These are phyloP conservation scores for Zoanthus sociatus DNA, from an alignment of 92 coral and sea anemone genomes.

Conservation along the genomic window DNA sequence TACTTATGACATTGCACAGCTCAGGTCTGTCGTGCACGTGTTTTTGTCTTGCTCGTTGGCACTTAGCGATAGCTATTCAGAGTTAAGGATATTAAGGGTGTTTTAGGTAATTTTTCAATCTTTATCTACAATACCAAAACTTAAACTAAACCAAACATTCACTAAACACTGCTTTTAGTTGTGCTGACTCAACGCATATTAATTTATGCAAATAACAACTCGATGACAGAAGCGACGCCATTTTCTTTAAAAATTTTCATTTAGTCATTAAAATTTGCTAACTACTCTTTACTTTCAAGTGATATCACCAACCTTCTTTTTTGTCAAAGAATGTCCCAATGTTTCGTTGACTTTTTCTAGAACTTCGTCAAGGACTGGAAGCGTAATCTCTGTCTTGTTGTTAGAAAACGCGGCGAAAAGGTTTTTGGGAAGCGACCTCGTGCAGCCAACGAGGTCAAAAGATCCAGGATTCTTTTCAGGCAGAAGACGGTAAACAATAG, in stretches of 20 bases:
- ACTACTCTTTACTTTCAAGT: neutral
- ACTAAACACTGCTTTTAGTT: neutral
- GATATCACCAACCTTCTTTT: constrained; percentile 15
- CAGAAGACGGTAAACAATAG: constrained; percentile 63
- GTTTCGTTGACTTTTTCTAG: constrained; percentile 32
- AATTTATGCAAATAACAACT: neutral
- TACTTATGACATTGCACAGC: too few relatives aligned
- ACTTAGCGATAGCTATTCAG: too few relatives aligned
- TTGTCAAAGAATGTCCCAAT: constrained; percentile 13
- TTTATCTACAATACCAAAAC: too few relatives aligned
- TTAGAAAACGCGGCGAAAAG: constrained; percentile 51
- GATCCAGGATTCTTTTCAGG: constrained; percentile 73
- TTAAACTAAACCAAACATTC: too few relatives aligned
- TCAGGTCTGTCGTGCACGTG: too few relatives aligned
- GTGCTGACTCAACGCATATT: neutral
- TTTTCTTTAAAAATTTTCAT: neutral
- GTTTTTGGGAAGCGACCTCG: constrained; percentile 39
- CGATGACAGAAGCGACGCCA: neutral
- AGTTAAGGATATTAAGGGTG: too few relatives aligned
- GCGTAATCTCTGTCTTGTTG: constrained; percentile 1
- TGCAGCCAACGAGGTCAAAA: constrained; percentile 39
- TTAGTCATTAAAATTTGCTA: neutral
- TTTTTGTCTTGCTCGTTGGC: too few relatives aligned
- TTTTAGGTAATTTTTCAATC: too few relatives aligned
- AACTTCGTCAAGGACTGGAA: constrained; percentile 13